Evolutionary conservation across 2,888 invertebrate genomes (phyloP).

Genomic region (Agrochola macilenta): DNA sequence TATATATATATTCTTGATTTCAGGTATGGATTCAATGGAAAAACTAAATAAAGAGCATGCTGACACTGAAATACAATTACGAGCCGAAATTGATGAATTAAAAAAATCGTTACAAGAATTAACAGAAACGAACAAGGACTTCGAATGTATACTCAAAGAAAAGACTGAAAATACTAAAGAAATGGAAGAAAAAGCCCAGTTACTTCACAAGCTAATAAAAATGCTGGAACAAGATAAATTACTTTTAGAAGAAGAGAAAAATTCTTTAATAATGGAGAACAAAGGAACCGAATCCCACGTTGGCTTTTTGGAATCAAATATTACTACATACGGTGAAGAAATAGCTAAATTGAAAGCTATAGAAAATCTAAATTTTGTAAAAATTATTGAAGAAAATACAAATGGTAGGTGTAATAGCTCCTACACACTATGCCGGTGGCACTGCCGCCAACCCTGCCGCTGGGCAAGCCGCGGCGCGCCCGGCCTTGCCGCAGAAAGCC

Average conservation of each 20-base stretch:
- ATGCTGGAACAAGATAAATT: constrained; percentile 72
- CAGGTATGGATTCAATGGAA: constrained; percentile 70
- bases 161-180: constrained; percentile 70
- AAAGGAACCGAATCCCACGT: constrained; percentile 23
- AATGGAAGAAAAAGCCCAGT: constrained; percentile 67
- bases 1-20: constrained; percentile 38
- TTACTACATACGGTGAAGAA: constrained; percentile 45
- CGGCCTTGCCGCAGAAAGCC: too few species aligned
- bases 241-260: constrained; percentile 59
- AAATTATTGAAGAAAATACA: constrained; percentile 72
- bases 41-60: constrained; percentile 59
- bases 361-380: constrained; percentile 65
- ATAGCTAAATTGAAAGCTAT: constrained; percentile 55
- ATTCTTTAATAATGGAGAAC: constrained; percentile 23
- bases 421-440: too few species aligned
- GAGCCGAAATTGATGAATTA: constrained; percentile 59
- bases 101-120: constrained; percentile 62
- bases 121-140: constrained; percentile 63
- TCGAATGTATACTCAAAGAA: constrained; percentile 69
- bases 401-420: constrained; percentile 73
- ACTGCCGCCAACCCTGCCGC: too few species aligned
- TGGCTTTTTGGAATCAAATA: constrained; percentile 34
- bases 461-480: too few species aligned
- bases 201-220: constrained; percentile 64
- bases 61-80: constrained; percentile 40